Conservation (phyloP, 2,797 vertebrate genomes). For the Chlorospingus flavigularis region DNA sequence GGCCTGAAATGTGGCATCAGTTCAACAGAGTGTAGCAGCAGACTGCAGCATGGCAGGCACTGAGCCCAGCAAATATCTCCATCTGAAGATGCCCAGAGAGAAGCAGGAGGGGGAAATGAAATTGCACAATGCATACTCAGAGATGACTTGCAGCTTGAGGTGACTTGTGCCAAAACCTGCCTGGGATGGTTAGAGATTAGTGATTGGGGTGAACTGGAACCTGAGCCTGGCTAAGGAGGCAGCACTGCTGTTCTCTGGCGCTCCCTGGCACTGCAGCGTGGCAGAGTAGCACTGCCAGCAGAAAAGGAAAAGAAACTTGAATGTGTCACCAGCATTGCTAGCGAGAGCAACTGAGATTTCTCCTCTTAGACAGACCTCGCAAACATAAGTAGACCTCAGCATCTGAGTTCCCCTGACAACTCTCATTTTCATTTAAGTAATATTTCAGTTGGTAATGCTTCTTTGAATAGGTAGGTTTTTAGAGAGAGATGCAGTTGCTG, state of each 20-base stretch:
- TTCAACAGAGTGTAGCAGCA: neutral
- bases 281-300: neutral
- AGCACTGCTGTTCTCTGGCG: neutral
- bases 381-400: neutral
- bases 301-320: neutral
- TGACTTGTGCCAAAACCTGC: neutral
- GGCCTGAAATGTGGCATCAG: neutral
- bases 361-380: neutral
- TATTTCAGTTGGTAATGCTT: constrained; percentile 20
- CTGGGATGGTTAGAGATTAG: neutral
- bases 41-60: neutral
- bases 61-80: neutral
- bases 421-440: constrained; percentile 18
- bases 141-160: neutral
- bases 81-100: neutral
- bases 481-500: neutral
- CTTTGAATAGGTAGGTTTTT: constrained; percentile 43
- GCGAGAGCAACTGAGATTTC: neutral
- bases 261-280: neutral
- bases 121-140: neutral
- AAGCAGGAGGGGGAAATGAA: neutral
- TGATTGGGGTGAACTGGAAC: neutral
- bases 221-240: neutral
- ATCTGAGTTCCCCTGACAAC: neutral
- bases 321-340: neutral